Base-by-base conservation (phyloP, 2,113 vertebrate species). In the Erinaceus europaeus region DNA sequence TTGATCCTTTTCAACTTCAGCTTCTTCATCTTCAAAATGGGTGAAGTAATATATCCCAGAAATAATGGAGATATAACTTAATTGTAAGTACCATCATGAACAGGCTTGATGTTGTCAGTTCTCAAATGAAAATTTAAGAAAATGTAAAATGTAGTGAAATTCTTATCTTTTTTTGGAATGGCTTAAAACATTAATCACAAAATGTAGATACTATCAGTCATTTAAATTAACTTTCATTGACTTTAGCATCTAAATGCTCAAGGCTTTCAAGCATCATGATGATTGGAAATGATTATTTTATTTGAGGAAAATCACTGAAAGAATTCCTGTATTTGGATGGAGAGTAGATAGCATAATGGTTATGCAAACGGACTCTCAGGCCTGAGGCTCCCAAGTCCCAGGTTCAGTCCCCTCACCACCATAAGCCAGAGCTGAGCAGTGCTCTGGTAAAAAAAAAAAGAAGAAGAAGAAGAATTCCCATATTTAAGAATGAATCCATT, bases 101-200 rank as follows among this genome's bases (percentile, higher is more conserved):
- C n/a, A n/a, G n/a, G n/a, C n/a, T n/a, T n/a, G n/a, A n/a, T n/a
- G n/a, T n/a, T 46, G 23, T 61, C 85, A 12, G 46, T 90, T 91
- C 42, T 67, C 53, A 73, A 74, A 64, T 5, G 50, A 46, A 78
- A 75, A 87, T 74, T 78, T 62, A 61, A 55, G 20, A 23, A 80
- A 27, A 59, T 25, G 4, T 75, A 75, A 78, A 61, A 50, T 53
- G 71, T 5, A 9, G 5, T 62, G 4, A 86, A 44, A 61, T 50
- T 69, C 61, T 50, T n/a, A 40, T 64, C 53, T 72, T 3, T 84
- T 77, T 77, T 10, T 81, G 84, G 29, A 78, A 72, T 87, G 91
- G 72, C 46, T 84, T 29, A 65, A 87, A 88, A 25, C 80, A 64
- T 38, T 72, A 86, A 74, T 78, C 23, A 34, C 1, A 17, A 68